Evolutionary conservation across 2,113 vertebrate species (phyloP).

Genomic region (Beaufortia kweichowensis): DNA sequence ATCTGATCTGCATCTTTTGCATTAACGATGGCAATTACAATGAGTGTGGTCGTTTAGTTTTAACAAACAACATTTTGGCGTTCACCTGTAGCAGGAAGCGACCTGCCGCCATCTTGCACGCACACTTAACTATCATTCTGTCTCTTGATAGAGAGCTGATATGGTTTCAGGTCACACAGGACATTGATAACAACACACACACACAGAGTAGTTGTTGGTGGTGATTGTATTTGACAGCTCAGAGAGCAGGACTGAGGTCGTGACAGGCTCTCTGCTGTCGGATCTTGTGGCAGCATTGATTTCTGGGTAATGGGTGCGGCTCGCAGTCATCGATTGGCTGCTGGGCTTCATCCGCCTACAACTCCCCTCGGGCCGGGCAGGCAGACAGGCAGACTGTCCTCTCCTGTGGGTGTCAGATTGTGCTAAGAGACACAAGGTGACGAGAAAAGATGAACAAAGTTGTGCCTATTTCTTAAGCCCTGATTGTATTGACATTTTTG

Average conservation of each 20-base stretch:
- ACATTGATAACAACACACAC: slow-evolving; percentile 24
- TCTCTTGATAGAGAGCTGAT: not conserved
- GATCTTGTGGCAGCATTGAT: slow-evolving; percentile 50
- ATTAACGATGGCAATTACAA: too few species aligned
- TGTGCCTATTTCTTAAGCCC: not conserved
- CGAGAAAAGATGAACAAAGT: slow-evolving; percentile 19
- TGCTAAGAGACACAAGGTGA: slow-evolving; percentile 38
- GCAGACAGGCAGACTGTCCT: slow-evolving; percentile 35
- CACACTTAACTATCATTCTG: not conserved
- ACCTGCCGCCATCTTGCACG: too few species aligned
- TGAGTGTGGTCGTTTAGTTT: too few species aligned
- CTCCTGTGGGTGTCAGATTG: slow-evolving; percentile 14
- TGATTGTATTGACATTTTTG: not conserved
- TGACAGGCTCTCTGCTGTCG: slow-evolving; percentile 43
- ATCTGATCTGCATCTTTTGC: too few species aligned
- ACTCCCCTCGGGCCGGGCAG: slow-evolving; percentile 36
- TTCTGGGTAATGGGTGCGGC: slow-evolving; percentile 45
- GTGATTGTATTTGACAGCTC: slow-evolving; percentile 47
- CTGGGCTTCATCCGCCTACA: slow-evolving; percentile 42
- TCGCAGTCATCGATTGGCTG: slow-evolving; percentile 37
- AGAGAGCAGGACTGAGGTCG: slow-evolving; percentile 15
- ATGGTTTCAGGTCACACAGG: slow-evolving; percentile 19
- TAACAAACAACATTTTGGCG: too few species aligned
- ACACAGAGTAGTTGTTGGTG: slow-evolving; percentile 37
- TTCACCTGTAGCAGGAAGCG: too few species aligned